These are phyloP conservation scores for Calidris pugnax DNA, from an alignment of 2,113 vertebrate genomes.

Conservation along the genomic window DNA sequence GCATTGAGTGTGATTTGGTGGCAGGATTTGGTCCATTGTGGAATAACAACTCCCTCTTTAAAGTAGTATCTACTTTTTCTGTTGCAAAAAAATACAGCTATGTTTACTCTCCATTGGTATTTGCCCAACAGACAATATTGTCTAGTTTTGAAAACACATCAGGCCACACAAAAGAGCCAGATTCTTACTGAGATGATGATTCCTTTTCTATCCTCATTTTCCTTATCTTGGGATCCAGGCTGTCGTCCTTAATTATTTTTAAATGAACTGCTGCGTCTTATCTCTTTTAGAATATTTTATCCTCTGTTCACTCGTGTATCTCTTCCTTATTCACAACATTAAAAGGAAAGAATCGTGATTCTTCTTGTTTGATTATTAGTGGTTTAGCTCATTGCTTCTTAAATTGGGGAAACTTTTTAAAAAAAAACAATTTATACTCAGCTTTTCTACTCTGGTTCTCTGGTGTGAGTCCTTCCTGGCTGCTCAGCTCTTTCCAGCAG, in stretches of 20 bases:
- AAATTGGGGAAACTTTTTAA: not conserved
- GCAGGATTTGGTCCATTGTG: not conserved
- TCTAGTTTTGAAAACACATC: slow-evolving; percentile 19
- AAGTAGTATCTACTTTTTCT: not conserved
- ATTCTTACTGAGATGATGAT: not conserved
- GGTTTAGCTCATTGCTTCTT: not conserved
- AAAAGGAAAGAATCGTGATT: not conserved
- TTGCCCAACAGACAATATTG: not conserved
- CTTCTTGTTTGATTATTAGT: not conserved
- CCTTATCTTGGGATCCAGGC: slow-evolving; percentile 32
- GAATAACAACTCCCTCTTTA: not conserved
- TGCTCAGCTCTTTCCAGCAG: not conserved
- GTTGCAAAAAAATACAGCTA: not conserved
- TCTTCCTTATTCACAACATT: not conserved
- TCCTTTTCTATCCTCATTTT: not conserved
- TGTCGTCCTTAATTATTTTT: slow-evolving; percentile 33
- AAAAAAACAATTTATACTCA: not conserved
- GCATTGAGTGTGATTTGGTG: not conserved
- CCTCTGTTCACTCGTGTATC: not conserved
- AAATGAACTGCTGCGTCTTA: not conserved
- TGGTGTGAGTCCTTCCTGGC: not conserved
- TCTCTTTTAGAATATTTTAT: slow-evolving; percentile 32
- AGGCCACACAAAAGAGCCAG: slow-evolving; percentile 14
- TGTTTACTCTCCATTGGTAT: not conserved
- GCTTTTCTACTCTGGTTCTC: not conserved